phyloP scores from a whole-genome alignment of 1,140 invertebrate genomes.

The Saccostrea glomerata region DNA sequence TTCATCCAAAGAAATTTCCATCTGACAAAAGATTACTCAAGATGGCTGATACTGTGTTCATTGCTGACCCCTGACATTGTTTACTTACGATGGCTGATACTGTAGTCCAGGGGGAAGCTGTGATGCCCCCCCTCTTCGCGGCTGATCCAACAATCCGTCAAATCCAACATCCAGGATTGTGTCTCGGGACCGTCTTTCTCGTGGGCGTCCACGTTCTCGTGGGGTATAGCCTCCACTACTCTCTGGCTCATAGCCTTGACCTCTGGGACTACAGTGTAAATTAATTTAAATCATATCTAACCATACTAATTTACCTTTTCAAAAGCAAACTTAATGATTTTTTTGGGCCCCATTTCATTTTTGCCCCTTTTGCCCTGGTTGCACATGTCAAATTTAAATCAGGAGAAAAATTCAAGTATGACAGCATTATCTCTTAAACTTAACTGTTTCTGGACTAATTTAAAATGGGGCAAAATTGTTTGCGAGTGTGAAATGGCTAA shows the following conservation, averaged over 20 bases:
- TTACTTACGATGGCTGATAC: constrained; percentile 70
- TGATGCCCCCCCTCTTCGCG: constrained; percentile 32
- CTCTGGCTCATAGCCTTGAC: constrained; percentile 33
- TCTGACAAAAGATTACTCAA: neutral
- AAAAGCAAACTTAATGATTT: no score
- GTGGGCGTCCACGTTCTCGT: constrained; percentile 46
- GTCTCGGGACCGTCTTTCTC: constrained; percentile 43
- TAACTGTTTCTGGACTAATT: no score
- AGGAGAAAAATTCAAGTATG: no score
- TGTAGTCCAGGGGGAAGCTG: constrained; percentile 61
- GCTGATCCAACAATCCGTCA: constrained; percentile 57
- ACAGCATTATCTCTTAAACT: no score
- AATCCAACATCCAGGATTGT: constrained; percentile 62
- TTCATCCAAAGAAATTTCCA: neutral
- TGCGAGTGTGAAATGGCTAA: no score
- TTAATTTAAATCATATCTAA: neutral
- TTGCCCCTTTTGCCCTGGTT: no score
- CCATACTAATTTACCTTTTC: no score
- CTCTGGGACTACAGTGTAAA: constrained; percentile 20
- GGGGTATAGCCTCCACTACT: constrained; percentile 41
- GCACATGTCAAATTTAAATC: no score
- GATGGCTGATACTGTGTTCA: neutral
- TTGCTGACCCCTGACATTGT: neutral
- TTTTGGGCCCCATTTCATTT: no score
- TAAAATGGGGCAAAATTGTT: no score